phyloP scores from a whole-genome alignment of 1,140 invertebrate genomes.

The Chrysoperla carnea region DNA sequence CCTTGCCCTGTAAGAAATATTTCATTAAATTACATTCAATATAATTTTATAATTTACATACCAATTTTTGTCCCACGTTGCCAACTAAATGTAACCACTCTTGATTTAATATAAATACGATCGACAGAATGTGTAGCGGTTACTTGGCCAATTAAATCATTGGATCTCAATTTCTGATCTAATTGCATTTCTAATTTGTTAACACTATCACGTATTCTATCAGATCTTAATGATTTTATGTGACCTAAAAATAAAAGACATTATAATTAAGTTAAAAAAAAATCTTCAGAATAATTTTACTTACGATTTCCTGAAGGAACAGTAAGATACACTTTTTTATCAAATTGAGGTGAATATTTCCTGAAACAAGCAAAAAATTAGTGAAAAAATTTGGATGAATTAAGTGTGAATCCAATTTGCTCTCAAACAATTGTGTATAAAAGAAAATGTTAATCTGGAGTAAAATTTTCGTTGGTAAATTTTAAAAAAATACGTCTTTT shows the following conservation, averaged over 20 bases:
- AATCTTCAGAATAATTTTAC: background rate
- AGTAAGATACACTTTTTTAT: background rate
- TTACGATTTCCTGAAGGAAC: background rate
- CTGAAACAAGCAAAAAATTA: background rate
- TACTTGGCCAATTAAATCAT: conserved; percentile 54
- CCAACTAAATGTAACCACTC: conserved; percentile 71
- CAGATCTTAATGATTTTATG: conserved; percentile 12
- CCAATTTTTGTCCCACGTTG: conserved; percentile 82
- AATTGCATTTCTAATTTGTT: conserved; percentile 41
- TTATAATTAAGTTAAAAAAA: background rate
- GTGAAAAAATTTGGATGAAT: background rate
- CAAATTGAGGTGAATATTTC: background rate
- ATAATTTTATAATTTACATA: conserved; percentile 26
- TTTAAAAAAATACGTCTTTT: no score
- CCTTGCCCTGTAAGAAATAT: conserved; percentile 36
- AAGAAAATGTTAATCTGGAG: no score
- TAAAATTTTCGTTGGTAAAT: no score
- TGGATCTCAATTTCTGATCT: conserved; percentile 37
- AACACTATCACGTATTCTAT: conserved; percentile 33
- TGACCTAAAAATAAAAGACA: background rate
- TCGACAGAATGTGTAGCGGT: conserved; percentile 29
- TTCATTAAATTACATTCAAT: background rate
- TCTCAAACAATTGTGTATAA: no score
- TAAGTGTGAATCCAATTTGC: no score
- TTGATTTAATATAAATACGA: conserved; percentile 34